phyloP scores from a whole-genome alignment of 2,797 vertebrate species.

The Chromis chromis region DNA sequence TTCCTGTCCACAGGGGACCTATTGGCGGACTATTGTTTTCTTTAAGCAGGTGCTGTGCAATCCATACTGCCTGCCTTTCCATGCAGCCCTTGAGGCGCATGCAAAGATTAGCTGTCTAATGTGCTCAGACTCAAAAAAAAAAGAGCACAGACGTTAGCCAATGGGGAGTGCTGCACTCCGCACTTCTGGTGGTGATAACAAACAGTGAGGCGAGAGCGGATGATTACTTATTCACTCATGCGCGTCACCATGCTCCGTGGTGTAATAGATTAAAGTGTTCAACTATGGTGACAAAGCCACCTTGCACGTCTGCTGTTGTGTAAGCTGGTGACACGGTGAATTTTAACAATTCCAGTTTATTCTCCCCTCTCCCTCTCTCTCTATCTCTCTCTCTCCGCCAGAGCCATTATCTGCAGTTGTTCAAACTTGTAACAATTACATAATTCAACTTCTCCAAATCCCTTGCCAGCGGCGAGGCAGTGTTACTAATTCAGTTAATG shows the following conservation, averaged over 20 bases:
- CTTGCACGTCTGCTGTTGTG: constrained; percentile 32
- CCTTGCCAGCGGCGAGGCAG: constrained; percentile 30
- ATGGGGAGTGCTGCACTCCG: constrained; percentile 51
- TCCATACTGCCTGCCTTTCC: constrained; percentile 51
- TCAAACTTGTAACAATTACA: constrained; percentile 55
- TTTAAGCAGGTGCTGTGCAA: constrained; percentile 60
- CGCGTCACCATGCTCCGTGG: constrained; percentile 36
- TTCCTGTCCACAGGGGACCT: constrained; percentile 47
- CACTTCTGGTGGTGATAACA: constrained; percentile 69
- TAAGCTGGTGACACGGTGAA: not conserved
- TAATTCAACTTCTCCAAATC: constrained; percentile 45
- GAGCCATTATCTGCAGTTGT: constrained; percentile 32
- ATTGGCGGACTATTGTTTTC: constrained; percentile 43
- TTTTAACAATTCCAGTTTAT: constrained; percentile 3
- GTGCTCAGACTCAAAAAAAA: constrained; percentile 66
- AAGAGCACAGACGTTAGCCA: constrained; percentile 60
- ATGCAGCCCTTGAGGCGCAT: constrained; percentile 42
- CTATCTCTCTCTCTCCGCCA: not conserved
- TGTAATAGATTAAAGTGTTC: constrained; percentile 58
- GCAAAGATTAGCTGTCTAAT: constrained; percentile 75
- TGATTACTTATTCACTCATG: constrained; percentile 73
- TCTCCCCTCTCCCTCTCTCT: not conserved
- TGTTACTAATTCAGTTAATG: constrained; percentile 53
- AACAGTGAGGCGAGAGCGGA: constrained; percentile 60
- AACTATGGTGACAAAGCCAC: constrained; percentile 45